Conservation (phyloP, 1,140 invertebrate genomes). For the Ceratosolen fusciceps region DNA sequence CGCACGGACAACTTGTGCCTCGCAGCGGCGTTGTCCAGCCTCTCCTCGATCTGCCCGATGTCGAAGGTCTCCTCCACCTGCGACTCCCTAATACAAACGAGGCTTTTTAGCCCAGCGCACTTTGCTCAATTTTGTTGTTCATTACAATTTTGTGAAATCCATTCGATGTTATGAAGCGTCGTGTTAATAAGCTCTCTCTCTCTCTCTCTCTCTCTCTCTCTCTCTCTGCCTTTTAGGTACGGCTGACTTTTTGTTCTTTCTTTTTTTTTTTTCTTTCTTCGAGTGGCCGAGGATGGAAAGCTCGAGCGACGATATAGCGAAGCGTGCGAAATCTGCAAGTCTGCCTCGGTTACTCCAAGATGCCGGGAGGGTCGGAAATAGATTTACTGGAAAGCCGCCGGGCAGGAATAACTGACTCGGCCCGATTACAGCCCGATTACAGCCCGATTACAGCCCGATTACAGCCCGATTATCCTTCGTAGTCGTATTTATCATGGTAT, state of each 20-base stretch:
- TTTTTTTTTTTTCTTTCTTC: not conserved
- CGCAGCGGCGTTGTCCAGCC: conserved; percentile 82
- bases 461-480: not conserved
- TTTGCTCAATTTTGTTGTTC: no score
- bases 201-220: no score
- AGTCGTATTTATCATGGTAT: not conserved
- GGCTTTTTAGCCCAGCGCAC: not conserved
- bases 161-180: no score
- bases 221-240: no score
- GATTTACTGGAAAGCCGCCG: conserved; percentile 54
- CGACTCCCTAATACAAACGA: conserved; percentile 17
- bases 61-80: conserved; percentile 74
- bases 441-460: conserved; percentile 14
- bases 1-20: conserved; percentile 82
- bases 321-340: not conserved
- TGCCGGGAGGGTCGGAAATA: conserved; percentile 56
- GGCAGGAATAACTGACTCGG: not conserved
- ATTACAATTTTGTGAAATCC: no score
- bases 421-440: conserved; percentile 16
- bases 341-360: conserved; percentile 25
- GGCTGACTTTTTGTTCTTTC: no score
- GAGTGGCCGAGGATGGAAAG: not conserved
- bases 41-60: conserved; percentile 71
- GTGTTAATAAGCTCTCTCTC: no score
- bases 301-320: not conserved